Percentiles rank a stretch among this genome's conserved stretches.
phyloP scores from a whole-genome alignment of 2,888 invertebrate genomes.

The Entomobrya multifasciata region DNA sequence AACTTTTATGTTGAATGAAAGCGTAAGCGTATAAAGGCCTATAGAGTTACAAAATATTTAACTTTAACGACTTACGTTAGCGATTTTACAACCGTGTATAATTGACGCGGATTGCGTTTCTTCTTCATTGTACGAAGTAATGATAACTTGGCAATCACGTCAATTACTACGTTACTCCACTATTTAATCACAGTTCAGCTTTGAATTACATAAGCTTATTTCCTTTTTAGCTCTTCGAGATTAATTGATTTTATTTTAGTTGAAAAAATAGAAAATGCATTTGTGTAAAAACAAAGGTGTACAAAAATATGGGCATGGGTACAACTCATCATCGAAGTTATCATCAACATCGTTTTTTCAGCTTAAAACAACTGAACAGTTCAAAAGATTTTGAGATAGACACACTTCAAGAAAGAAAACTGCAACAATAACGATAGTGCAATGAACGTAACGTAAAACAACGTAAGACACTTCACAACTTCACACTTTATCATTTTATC shows the following conservation, averaged over 20 bases:
- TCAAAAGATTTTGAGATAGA: neutral
- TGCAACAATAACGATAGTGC: neutral
- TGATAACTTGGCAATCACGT: neutral
- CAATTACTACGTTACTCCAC: neutral
- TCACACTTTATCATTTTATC: neutral
- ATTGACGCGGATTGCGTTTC: conserved; percentile 17
- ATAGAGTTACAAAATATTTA: neutral
- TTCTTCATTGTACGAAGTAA: neutral
- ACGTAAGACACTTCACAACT: too few relatives aligned
- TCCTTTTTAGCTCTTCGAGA: too few relatives aligned
- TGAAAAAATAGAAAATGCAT: too few relatives aligned
- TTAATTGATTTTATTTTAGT: too few relatives aligned
- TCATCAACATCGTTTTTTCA: neutral
- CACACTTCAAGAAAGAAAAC: neutral
- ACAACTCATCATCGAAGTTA: neutral
- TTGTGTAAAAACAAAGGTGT: too few relatives aligned
- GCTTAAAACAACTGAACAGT: neutral
- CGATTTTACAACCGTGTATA: conserved; percentile 23
- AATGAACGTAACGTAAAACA: too few relatives aligned
- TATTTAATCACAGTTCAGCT: neutral
- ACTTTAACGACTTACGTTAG: conserved; percentile 34
- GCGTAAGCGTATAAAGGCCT: too few relatives aligned
- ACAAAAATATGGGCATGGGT: too few relatives aligned
- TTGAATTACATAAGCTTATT: too few relatives aligned
- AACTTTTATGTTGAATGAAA: too few relatives aligned